Base-by-base conservation (phyloP, 2,797 vertebrate species). In the Mus spretus region DNA sequence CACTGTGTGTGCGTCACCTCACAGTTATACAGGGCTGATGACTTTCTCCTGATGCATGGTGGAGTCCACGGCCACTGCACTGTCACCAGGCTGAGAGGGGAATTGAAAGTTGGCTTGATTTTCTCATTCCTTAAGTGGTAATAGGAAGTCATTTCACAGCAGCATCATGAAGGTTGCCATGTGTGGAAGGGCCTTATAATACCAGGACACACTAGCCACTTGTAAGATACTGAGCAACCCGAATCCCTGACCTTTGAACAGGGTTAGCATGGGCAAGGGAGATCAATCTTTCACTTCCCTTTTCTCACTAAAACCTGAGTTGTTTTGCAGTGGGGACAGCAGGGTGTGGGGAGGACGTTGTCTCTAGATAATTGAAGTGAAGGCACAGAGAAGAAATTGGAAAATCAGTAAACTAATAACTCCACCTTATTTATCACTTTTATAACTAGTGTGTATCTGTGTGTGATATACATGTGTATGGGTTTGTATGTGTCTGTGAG, bases 11-110 rank as follows among this genome's bases (percentile, higher is more conserved):
- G 20, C 34, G 55, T 8, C 26, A 3, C 26, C 0, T 12, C 1
- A 4, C 0, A 2, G 1, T 28, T 9, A 10, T 31, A 8, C 2
- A 0, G 1, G 8, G 37, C 59, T 61, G 9, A 28, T 37, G 74
- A 31, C 44, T 61, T 57, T 90, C 78, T 92, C 15, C n/a, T 85
- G 89, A 31, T 50, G 63, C 55, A 90, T 83, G 24, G n/a, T 84
- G 97, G 94, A 34, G 7, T 9, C 50, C n/a, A 8, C 28, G 47
- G 85, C 50, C 37, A 14, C 87, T 91, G 67, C 31, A 6, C 20
- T 8, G 47, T 63, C 67, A 9, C 63, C 2, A 1, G 57, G 9
- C 17, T 3, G 47, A 19, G 86, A 37, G 70, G 57, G 47, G 44
- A 34, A 7, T 28, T 37, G 26, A 20, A 24, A 37, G 6, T 65